phyloP scores from a whole-genome alignment of 2,797 vertebrate species.

The Pelochelys cantorii region DNA sequence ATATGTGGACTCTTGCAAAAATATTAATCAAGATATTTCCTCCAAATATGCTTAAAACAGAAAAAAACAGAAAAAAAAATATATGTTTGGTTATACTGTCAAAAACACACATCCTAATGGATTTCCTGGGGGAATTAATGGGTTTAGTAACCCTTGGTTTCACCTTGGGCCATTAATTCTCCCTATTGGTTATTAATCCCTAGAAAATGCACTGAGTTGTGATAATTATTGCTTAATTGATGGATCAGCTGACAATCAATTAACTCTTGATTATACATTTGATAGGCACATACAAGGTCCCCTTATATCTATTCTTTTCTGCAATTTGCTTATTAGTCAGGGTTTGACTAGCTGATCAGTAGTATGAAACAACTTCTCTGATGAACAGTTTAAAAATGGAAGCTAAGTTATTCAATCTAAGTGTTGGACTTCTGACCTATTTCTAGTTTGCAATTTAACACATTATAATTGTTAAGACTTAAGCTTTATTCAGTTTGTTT shows the following conservation, averaged over 20 bases:
- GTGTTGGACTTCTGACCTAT: neutral
- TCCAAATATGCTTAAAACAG: neutral
- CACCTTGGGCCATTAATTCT: neutral
- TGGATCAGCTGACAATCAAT: constrained; percentile 4
- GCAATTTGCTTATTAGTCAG: neutral
- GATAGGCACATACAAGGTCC: neutral
- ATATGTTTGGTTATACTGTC: neutral
- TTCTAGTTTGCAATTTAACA: neutral
- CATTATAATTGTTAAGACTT: neutral
- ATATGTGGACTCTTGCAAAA: neutral
- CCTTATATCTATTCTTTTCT: neutral
- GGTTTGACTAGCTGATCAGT: constrained; percentile 13
- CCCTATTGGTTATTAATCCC: constrained; percentile 6
- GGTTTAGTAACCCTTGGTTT: neutral
- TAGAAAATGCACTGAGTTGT: neutral
- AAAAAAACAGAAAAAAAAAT: neutral
- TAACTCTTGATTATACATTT: constrained; percentile 6
- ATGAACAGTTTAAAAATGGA: neutral
- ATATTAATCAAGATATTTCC: neutral
- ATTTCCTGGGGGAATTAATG: constrained; percentile 6
- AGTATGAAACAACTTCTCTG: constrained; percentile 34
- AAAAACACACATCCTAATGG: neutral
- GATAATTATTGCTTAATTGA: constrained; percentile 14
- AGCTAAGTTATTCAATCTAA: no score
- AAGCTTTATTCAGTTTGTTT: neutral